Evolutionary conservation across 2,797 vertebrate species (phyloP), one percentile per base, ranked within the genome.

Genomic region (Gobio occitaniae): DNA sequence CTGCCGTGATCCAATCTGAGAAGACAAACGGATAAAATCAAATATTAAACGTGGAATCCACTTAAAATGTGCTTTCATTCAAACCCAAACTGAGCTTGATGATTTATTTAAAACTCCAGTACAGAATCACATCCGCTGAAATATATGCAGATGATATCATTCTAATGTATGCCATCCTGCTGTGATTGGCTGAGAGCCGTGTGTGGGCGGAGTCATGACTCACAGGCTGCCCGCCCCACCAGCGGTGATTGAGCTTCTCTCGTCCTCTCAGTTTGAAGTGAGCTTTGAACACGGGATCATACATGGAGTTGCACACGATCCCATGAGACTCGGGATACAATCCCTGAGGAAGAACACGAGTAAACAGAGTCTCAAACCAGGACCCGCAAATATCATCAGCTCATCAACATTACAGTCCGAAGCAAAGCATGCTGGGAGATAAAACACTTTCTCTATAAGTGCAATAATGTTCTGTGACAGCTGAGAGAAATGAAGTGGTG

Each of bases 191-290:
- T 16, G 41, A 78, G 32, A 19, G 65, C 25, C 4, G 1, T 56
- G 54, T 82, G 71, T 38, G 70, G 47, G 44, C 38, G 17, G 47
- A 65, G 56, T 68, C 76, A 25, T 52, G 89, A 96, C 97, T 97
- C 94, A 99, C 98, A 16, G 98, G 98, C 87, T 99, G 97, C 9
- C 98, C 98, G 13, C 97, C 98, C 98, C 98, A 99, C 98, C 98
- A 99, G 90, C 97, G 96, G 86, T 98, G 98, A 92, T 97, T 98
- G 80, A 99, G 97, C 79, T 99, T 99, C 95, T 99, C 98, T 92
- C 97, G 92, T 74, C 97, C 96, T 74, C 96, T 95, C 90, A 99
- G 96, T 82, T 91, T 97, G 93, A 99, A 99, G 88, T 94, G 97
- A 88, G 98, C 97, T 80, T 99, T 96, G 85, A 99, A 99, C 41